A percentile compares a stretch with the other conserved stretches of the same genome.
phyloP scores from a whole-genome alignment of 2,113 vertebrate genomes.

The Saguinus imperator region DNA sequence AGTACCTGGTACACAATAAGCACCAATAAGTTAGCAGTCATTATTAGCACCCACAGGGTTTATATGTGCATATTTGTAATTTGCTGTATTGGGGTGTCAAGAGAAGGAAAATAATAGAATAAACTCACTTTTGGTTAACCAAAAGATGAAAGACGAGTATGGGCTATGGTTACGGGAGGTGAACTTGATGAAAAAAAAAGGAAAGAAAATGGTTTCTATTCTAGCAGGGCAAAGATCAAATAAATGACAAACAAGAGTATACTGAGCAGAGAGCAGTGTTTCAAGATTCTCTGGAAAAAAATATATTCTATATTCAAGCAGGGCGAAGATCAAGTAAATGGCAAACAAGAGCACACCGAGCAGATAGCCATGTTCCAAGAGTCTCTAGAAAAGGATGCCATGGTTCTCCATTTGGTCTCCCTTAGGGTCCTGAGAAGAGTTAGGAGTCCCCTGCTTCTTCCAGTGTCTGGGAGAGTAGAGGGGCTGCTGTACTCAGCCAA shows the following conservation, averaged over 20 bases:
- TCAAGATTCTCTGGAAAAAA: not conserved
- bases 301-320: not conserved
- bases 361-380: not conserved
- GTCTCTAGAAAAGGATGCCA: not conserved
- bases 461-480: not conserved
- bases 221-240: not conserved
- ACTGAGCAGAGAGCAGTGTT: not conserved
- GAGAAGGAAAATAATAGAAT: constrained; percentile 5
- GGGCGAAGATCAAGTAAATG: not conserved
- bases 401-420: not conserved
- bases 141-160: not conserved
- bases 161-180: not conserved
- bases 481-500: not conserved
- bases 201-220: not conserved
- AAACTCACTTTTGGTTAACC: not conserved
- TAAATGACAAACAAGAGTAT: not conserved
- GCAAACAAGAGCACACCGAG: not conserved
- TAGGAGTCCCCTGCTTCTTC: not conserved
- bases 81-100: not conserved
- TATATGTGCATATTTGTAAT: not conserved
- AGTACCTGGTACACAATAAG: not conserved
- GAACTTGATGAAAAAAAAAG: not conserved
- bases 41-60: not conserved
- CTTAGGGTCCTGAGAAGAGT: not conserved
- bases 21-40: not conserved